phyloP scores from a whole-genome alignment of 2,797 vertebrate species.

The Fundulus diaphanus region DNA sequence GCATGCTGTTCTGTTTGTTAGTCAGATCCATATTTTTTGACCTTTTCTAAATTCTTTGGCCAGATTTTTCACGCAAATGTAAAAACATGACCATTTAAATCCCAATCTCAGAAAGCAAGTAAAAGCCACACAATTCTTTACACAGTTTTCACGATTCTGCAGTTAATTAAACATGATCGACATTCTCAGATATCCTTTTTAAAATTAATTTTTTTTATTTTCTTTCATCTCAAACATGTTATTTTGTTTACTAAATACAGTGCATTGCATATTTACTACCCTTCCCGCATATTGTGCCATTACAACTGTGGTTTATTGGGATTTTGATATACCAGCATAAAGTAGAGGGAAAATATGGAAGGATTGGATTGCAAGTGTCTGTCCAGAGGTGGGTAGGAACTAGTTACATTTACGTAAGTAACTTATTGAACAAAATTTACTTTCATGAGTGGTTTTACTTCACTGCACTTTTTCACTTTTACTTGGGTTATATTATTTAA shows the following conservation, averaged over 20 bases:
- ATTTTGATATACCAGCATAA: not conserved
- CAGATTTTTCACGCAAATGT: not conserved
- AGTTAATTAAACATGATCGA: constrained; percentile 13
- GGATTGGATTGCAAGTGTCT: not conserved
- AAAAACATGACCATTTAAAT: not conserved
- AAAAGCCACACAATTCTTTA: not conserved
- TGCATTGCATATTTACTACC: not conserved
- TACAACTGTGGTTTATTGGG: not conserved
- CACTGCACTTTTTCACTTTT: too few species aligned
- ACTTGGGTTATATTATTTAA: too few species aligned
- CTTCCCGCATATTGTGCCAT: not conserved
- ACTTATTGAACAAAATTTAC: too few species aligned
- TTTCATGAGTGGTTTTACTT: too few species aligned
- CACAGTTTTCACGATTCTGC: not conserved
- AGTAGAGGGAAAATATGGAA: not conserved
- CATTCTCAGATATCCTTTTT: constrained; percentile 11
- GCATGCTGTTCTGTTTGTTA: not conserved
- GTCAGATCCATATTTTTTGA: not conserved
- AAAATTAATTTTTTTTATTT: constrained; percentile 14
- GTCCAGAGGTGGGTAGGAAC: too few species aligned
- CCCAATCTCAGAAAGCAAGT: not conserved
- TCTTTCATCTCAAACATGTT: constrained; percentile 8
- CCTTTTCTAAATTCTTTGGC: not conserved
- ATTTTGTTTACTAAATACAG: not conserved
- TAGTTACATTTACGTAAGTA: too few species aligned